Evolutionary conservation across 2,888 invertebrate genomes (phyloP), one percentile per base, ranked within the genome.

Genomic region (Harmothoe impar): DNA sequence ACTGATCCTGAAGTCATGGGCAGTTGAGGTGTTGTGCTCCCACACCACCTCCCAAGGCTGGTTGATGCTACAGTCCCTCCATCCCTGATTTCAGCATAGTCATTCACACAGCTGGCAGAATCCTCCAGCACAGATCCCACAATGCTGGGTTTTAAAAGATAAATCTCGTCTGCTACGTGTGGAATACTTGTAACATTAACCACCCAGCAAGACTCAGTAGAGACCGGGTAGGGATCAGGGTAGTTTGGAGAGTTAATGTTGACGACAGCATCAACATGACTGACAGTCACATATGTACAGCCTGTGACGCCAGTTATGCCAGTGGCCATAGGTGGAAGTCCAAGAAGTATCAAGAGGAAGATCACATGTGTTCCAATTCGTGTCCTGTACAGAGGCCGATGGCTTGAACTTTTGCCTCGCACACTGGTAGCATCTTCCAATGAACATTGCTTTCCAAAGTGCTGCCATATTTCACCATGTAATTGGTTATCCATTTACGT

Each of bases 61-160:
- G n/a, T 15, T n/a, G 84, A 35, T 20, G 84, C 0, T n/a, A 51
- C 84, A 35, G 3, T 51, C 12, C 23, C 35, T 5, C 84, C 84
- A 84, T 84, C 84, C 51, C 84, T 35, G n/a, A 84, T 35, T 23
- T 84, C 84, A 51, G 5, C 84, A 84, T 51, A 84, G 84, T 84
- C 84, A 23, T 33, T 25, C 15, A 20, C 10, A 43, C 84, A 84
- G 17, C 51, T n/a, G 12, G 43, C 43, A 84, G 84, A 84, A 31
- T 23, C 33, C 29, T 84, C 84, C 43, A 84, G 3, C 1, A 10
- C 1, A 5, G 43, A 84, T 17, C 1, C 43, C 10, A 29, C 33
- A 17, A 84, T 29, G 20, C 15, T 84, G 33, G 33, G 1, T 25
- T 51, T 84, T 7, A 51, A 23, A 43, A 43, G 17, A 43, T 51